Evolutionary conservation across 2,113 vertebrate genomes (phyloP), one percentile per base, ranked within the genome.

Genomic region (Apodemus speciosus): DNA sequence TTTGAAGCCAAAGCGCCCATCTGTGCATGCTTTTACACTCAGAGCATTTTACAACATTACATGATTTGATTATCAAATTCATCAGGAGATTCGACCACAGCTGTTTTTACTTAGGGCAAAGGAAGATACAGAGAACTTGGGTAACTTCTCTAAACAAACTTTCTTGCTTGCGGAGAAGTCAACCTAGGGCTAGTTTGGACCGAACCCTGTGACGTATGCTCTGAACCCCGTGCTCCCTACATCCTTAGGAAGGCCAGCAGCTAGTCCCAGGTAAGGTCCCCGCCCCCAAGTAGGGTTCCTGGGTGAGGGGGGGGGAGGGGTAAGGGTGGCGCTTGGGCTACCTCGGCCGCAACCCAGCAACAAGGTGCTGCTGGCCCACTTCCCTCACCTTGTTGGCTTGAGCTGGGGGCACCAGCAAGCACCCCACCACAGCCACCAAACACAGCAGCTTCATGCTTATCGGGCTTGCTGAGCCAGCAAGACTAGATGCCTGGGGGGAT

Each of bases 381-480:
- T 40, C 68, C 69, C 98, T 96, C 96, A 98, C 98, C 98, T 98
- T 98, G 96, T 97, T 97, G 88, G 97, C 96, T 66, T 97, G 94
- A 21, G 97, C 97, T n/a, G 92, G 84, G 60, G 94, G 84, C n/a
- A 95, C 75, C 72, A 98, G 96, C 85, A 98, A 18, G 79, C 97
- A 98, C 80, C 95, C 96, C 25, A 97, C 90, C 93, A 97, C 87
- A 0, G 40, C 56, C 2, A 95, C 35, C 93, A 98, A 95, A 85
- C 95, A 96, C 46, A 97, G 0, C 0, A 97, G 95, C 94, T 96
- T 97, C 6, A 21, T 96, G 43, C 62, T 84, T 71, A 75, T 60
- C 0, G 2, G 62, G 46, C 68, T 73, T 49, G 89, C 89, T 30
- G 92, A 66, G 83, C 30, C 73, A 96, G 95, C 96, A 97, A 96